Conservation (phyloP, 2,113 vertebrate genomes). For the Sciurus niger region DNA sequence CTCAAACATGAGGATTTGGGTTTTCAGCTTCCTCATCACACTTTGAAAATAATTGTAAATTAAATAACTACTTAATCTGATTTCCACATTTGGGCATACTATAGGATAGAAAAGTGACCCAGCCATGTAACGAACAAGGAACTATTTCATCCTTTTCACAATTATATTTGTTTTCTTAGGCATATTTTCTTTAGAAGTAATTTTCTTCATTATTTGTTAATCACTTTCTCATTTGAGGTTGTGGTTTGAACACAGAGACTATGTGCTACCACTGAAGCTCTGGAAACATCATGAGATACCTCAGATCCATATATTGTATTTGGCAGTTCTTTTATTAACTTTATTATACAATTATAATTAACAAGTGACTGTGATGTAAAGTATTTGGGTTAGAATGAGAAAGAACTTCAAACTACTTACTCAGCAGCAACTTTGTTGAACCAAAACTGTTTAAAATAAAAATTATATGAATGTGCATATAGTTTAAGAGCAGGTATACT, state of each 20-base stretch:
- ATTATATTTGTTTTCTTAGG: neutral
- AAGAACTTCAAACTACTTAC: constrained; percentile 18
- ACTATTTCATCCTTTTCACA: neutral
- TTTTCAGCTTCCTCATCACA: constrained; percentile 52
- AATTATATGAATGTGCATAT: neutral
- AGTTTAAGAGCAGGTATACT: neutral
- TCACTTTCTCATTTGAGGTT: neutral
- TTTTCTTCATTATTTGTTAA: constrained; percentile 30
- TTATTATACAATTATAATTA: constrained; percentile 51
- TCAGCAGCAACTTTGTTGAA: neutral
- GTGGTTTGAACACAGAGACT: neutral
- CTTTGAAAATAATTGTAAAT: constrained; percentile 52
- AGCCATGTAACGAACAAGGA: neutral
- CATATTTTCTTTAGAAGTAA: constrained; percentile 17
- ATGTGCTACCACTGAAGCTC: neutral
- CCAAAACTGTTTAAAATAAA: neutral
- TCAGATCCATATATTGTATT: constrained; percentile 37
- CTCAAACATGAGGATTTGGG: constrained; percentile 19
- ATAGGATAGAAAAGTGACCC: neutral
- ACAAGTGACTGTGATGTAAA: constrained; percentile 29
- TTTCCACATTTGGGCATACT: neutral
- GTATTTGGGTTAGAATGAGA: constrained; percentile 20
- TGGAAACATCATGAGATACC: neutral
- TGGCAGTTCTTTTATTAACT: constrained; percentile 15
- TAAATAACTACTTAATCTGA: constrained; percentile 44